Conservation (phyloP, 2,888 invertebrate species). For the Epicampocera succincta region DNA sequence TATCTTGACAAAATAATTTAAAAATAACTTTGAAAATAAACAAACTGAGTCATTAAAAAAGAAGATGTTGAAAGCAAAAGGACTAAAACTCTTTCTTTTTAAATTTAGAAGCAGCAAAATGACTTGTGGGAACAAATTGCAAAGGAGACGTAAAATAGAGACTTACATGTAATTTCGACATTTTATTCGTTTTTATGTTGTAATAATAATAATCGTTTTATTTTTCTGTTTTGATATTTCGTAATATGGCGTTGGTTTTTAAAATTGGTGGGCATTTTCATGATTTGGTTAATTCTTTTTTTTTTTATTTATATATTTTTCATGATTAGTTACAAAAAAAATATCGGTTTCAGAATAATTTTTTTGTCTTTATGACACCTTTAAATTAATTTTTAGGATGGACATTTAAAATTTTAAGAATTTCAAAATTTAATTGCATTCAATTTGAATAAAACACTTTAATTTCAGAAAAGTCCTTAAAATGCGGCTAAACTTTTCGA, state of each 20-base stretch:
- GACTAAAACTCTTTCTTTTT: conserved; percentile 10
- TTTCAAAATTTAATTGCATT: no score
- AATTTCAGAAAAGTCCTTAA: no score
- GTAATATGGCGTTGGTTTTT: no score
- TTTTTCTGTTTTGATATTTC: neutral
- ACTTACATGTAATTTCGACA: conserved; percentile 78
- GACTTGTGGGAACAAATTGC: conserved; percentile 1
- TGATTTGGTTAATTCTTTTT: no score
- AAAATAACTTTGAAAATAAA: conserved; percentile 58
- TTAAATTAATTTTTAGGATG: no score
- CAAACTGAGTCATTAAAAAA: conserved; percentile 59
- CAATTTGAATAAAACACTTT: no score
- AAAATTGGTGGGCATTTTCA: no score
- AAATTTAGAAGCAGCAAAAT: conserved; percentile 31
- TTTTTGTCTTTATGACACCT: no score
- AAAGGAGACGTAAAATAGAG: conserved; percentile 17
- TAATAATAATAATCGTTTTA: neutral
- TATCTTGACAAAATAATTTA: conserved; percentile 49
- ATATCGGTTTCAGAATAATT: no score
- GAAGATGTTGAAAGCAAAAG: conserved; percentile 29
- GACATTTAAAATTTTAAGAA: no score
- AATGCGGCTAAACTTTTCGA: no score
- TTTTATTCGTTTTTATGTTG: conserved; percentile 57
- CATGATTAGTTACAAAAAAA: neutral
- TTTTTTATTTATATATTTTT: no score